Evolutionary conservation across 2,888 invertebrate genomes (phyloP).

Genomic region (Tupiocoris notatus): DNA sequence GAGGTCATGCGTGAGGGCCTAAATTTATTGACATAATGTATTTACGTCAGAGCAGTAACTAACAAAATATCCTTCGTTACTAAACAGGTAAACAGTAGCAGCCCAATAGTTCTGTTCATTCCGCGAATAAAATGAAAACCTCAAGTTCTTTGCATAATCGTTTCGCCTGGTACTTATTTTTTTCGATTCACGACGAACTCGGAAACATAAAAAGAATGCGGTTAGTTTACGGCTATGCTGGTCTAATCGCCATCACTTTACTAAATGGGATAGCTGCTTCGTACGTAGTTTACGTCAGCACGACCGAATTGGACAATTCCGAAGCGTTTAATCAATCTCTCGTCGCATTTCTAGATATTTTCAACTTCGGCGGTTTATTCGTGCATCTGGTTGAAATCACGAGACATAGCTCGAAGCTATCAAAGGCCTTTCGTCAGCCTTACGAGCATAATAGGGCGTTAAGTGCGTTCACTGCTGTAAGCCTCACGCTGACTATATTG

Average conservation of each 20-base stretch:
- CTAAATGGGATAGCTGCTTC: neutral
- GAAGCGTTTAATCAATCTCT: neutral
- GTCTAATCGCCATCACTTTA: neutral
- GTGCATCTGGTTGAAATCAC: neutral
- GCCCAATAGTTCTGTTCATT: too few species aligned
- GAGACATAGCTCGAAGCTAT: neutral
- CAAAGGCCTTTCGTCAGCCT: neutral
- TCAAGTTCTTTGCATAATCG: neutral
- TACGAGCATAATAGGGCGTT: neutral
- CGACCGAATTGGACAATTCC: neutral
- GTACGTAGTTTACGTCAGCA: neutral
- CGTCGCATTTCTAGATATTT: neutral
- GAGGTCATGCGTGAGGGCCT: too few species aligned
- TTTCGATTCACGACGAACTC: neutral
- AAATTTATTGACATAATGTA: too few species aligned
- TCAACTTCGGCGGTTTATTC: neutral
- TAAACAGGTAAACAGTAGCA: too few species aligned
- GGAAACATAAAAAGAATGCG: neutral
- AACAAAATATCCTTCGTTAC: too few species aligned
- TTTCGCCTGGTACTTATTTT: conserved; percentile 1
- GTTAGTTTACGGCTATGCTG: neutral
- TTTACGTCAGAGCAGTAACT: too few species aligned
- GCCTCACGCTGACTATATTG: neutral
- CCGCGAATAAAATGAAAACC: neutral
- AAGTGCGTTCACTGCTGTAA: neutral